Evolutionary conservation across 2,888 invertebrate genomes (phyloP).

Genomic region (Tupiocoris notatus): DNA sequence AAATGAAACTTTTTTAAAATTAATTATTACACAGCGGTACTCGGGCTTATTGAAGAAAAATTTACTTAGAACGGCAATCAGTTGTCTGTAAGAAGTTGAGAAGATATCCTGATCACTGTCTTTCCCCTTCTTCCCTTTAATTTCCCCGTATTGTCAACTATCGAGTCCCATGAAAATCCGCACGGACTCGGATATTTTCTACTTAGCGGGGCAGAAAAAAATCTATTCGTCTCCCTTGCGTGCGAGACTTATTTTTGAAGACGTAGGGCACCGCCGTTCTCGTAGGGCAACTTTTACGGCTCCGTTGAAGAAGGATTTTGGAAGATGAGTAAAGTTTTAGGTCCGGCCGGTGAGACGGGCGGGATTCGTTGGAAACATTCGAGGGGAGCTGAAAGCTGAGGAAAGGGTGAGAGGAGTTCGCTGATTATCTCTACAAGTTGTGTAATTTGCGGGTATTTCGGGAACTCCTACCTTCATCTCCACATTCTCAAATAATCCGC

Average conservation of each 20-base stretch:
- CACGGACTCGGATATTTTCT: too few relatives aligned
- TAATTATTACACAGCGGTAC: too few relatives aligned
- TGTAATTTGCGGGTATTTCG: slow-evolving; percentile 1
- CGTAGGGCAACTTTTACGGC: background rate
- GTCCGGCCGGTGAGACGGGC: background rate
- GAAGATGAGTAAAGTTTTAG: slow-evolving; percentile 11
- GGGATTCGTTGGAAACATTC: background rate
- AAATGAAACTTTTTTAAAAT: too few relatives aligned
- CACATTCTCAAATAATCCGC: background rate
- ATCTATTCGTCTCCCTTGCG: background rate
- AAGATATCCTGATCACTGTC: too few relatives aligned
- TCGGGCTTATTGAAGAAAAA: too few relatives aligned
- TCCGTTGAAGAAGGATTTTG: background rate
- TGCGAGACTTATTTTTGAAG: background rate
- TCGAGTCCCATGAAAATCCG: too few relatives aligned
- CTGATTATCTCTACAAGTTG: slow-evolving; percentile 13
- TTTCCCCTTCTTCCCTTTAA: too few relatives aligned
- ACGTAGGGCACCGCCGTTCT: background rate
- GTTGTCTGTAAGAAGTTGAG: too few relatives aligned
- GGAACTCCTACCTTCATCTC: background rate
- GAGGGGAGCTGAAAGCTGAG: background rate
- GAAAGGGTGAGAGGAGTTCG: background rate
- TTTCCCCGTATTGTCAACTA: too few relatives aligned
- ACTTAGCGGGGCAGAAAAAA: background rate
- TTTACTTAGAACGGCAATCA: too few relatives aligned